phyloP scores from a whole-genome alignment of 1,140 invertebrate species.

The Cydia fagiglandana region DNA sequence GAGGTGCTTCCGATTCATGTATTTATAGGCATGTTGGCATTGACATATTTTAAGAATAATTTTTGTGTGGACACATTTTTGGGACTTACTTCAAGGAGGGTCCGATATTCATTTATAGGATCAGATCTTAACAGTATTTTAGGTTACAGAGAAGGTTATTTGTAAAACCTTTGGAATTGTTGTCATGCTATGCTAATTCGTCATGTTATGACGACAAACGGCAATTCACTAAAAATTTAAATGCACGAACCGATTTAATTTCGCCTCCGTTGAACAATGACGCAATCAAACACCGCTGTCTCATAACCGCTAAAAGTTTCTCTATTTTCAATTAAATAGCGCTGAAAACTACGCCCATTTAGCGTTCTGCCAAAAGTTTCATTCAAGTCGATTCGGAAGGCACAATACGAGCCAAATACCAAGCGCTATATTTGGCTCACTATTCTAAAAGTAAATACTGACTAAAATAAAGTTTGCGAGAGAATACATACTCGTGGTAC shows the following conservation, averaged over 20 bases:
- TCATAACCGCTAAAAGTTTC: neutral
- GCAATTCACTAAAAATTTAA: neutral
- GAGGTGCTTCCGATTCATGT: no score
- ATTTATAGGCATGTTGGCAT: no score
- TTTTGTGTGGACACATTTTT: no score
- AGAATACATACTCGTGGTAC: neutral
- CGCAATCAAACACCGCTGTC: neutral
- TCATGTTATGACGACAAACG: no score
- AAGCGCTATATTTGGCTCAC: neutral
- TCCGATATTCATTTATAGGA: no score
- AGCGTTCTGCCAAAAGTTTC: neutral
- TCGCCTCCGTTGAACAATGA: slow-evolving; percentile 2
- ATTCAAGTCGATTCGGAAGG: neutral
- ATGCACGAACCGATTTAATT: neutral
- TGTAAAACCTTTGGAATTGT: no score
- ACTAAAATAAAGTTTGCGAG: neutral
- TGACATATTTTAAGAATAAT: no score
- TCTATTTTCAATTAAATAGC: neutral
- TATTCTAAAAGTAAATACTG: slow-evolving; percentile 1
- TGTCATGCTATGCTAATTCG: no score
- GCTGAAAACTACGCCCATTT: neutral
- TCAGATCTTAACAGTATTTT: no score
- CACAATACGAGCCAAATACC: neutral
- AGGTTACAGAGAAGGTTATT: no score
- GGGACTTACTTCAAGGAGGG: no score